Conservation (phyloP, 2,888 invertebrate genomes). For the Gymnosoma rotundatum region DNA sequence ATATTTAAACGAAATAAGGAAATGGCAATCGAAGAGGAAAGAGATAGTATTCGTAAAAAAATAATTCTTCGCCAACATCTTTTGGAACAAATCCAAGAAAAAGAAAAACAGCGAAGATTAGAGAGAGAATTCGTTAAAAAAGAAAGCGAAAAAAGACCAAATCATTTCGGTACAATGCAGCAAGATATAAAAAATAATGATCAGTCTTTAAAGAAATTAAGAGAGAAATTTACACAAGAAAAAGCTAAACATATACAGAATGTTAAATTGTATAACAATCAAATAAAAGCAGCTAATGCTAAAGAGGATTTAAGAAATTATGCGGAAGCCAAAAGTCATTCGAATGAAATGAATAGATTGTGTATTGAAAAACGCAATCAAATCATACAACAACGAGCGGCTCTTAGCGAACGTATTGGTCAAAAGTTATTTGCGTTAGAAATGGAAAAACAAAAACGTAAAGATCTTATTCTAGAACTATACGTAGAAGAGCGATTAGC, state of each 20-base stretch:
- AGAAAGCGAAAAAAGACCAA: conserved; percentile 14
- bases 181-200: conserved; percentile 16
- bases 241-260: conserved; percentile 9
- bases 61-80: conserved; percentile 25
- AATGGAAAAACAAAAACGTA: conserved; percentile 28
- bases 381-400: neutral
- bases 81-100: conserved; percentile 42
- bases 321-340: neutral
- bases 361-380: conserved; percentile 18
- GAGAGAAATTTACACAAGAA: neutral
- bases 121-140: conserved; percentile 12
- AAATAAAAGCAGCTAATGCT: neutral
- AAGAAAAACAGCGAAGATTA: neutral
- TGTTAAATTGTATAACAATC: neutral
- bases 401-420: conserved; percentile 38
- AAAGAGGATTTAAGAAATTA: conserved; percentile 12
- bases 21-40: neutral
- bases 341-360: neutral
- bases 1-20: conserved; percentile 10
- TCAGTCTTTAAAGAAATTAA: neutral
- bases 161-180: neutral
- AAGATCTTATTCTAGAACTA: neutral
- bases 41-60: conserved; percentile 13
- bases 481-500: conserved; percentile 48
- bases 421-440: conserved; percentile 1